Evolutionary conservation across 2,888 invertebrate genomes (phyloP), one percentile per base, ranked within the genome.

Genomic region (Chrysopilus asiliformis): DNA sequence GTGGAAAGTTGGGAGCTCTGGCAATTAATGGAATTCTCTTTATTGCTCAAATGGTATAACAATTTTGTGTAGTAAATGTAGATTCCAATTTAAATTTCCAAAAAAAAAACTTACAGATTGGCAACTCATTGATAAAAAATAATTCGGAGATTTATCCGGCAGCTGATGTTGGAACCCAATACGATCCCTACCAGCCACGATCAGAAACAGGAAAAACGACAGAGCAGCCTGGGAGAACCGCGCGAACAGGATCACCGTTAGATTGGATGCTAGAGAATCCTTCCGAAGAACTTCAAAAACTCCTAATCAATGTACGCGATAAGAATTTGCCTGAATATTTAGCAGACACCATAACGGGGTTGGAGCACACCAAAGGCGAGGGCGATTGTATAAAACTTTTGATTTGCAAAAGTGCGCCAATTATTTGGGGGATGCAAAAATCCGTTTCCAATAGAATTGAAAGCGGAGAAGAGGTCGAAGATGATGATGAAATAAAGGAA

Each of bases 1-100:
- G 78, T 1, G 72, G 72, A 38, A 81, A 82, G 60, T 68, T 86
- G 41, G 79, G 81, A 19, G 85, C 86, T 1, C 76, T 86, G 26
- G 82, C 84, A 10, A 71, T 87, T 12, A 87, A 87, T 56, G 82
- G 81, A 14, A 68, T 86, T 12, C 76, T 87, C 44, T 83, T 85
- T 59, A 70, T 87, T 12, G 85, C 86, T 2, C 84, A 86, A 64
- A 69, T 85, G 75, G 86, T 85, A 62, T n/a, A n/a, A n/a, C n/a
- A n/a, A n/a, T n/a, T n/a, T n/a, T n/a, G n/a, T n/a, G n/a, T n/a
- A n/a, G n/a, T n/a, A n/a, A 67, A 13, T 14, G 16, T 13, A 14
- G 10, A 26, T 27, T 13, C 10, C 10, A 15, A 8, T 29, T 29
- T 15, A n/a, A 8, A 13, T 14, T 8, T 29, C 15, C 26, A 10